Evolutionary conservation across 2,113 vertebrate genomes (phyloP).

Genomic region (Falco punctatus): DNA sequence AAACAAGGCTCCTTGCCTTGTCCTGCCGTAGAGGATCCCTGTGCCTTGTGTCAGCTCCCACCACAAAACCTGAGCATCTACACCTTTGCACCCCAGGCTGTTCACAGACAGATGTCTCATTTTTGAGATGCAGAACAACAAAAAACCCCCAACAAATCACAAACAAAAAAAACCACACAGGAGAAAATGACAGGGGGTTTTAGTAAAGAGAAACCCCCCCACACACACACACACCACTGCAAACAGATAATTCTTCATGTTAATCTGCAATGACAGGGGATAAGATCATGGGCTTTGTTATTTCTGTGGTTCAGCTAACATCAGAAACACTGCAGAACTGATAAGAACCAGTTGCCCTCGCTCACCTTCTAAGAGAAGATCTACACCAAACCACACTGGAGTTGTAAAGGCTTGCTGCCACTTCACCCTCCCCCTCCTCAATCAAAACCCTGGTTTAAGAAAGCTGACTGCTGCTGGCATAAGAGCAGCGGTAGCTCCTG

Average conservation of each 20-base stretch:
- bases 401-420: not conserved
- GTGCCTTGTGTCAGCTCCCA: accelerated
- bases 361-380: not conserved
- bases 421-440: not conserved
- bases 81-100: not conserved
- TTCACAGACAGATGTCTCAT: not conserved
- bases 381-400: accelerated
- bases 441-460: not conserved
- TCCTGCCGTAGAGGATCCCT: not conserved
- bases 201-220: not conserved
- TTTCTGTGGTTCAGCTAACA: not conserved
- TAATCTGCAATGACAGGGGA: not conserved
- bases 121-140: not conserved
- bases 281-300: not conserved
- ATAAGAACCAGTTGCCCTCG: not conserved
- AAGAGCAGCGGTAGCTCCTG: not conserved
- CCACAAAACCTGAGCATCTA: not conserved
- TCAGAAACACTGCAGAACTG: not conserved
- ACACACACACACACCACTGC: no score
- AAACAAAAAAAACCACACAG: not conserved
- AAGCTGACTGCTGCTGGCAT: not conserved
- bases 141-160: no score
- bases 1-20: not conserved
- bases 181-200: not conserved
- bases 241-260: not conserved